Conservation (phyloP, 1,140 invertebrate genomes). For the Choristoneura fumiferana region DNA sequence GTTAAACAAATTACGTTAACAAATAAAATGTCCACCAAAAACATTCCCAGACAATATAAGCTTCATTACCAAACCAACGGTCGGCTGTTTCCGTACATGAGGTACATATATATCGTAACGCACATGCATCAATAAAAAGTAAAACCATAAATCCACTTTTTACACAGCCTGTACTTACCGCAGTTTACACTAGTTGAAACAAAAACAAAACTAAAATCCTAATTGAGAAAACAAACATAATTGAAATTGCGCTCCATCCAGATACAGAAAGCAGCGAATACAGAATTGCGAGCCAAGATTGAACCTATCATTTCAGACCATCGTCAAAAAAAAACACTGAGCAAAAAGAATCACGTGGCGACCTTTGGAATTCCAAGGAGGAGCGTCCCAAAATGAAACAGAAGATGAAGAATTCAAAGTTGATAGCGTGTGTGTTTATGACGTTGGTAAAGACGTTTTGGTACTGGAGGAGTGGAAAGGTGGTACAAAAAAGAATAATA, state of each 20-base stretch:
- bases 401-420: constrained; percentile 23
- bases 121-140: too few relatives aligned
- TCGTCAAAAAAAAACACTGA: constrained; percentile 51
- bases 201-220: neutral
- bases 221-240: constrained; percentile 16
- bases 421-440: constrained; percentile 10
- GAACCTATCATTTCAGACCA: constrained; percentile 49
- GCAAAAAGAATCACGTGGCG: constrained; percentile 66
- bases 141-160: too few relatives aligned
- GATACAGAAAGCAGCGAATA: constrained; percentile 3
- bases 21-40: too few relatives aligned
- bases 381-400: constrained; percentile 20
- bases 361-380: constrained; percentile 62
- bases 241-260: neutral
- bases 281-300: constrained; percentile 6
- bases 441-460: constrained; percentile 35
- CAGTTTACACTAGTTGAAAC: too few relatives aligned
- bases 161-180: too few relatives aligned
- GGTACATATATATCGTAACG: too few relatives aligned
- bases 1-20: too few relatives aligned
- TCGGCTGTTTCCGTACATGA: too few relatives aligned
- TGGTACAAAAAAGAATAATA: constrained; percentile 60
- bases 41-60: too few relatives aligned
- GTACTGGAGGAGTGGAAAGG: constrained; percentile 52
- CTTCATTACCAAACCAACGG: too few relatives aligned